Evolutionary conservation across 2,888 invertebrate genomes (phyloP), one percentile per base, ranked within the genome.

Genomic region (Brachynemurus nebulosus): DNA sequence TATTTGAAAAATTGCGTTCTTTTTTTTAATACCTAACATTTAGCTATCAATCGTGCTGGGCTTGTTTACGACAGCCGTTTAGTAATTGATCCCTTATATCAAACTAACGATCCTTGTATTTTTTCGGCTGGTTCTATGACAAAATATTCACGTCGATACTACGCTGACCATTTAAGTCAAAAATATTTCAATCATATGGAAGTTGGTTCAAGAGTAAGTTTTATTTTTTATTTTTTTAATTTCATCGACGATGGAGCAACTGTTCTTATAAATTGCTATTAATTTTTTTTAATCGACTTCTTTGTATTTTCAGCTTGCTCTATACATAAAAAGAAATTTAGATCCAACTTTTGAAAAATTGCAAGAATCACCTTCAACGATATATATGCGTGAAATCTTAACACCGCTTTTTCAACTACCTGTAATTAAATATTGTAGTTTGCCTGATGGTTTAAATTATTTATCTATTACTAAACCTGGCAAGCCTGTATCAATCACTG

Each of bases 71-170:
- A 79, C 49, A 78, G 77, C 1, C 70, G 72, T 1, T 53, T 83
- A 39, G 73, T 81, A 2, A 76, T 83, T 35, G 71, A 75, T 43
- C 64, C 68, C 0, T 60, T 68, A 40, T 79, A 72, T 51, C 65
- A 69, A 37, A 83, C 82, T 0, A 80, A 76, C 56, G 81, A 82
- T 55, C 70, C 70, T 0, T 58, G 60, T 45, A 74, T 84, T 44
- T 78, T 66, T 55, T 80, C 74, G 1, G 81, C 78, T 2, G 83
- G 83, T 1, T 66, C 77, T 0, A 62, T 76, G 44, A 74, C 76
- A 3, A 71, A 73, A 47, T 81, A 80, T 57, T 73, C 77, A 1
- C 63, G 73, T 8, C 66, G 67, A n/a, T 69, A 76, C 52, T 68
- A 71, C 54, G 74, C 76, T 0, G 62, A 66, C 2, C 55, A 62